A percentile compares a stretch with the other conserved stretches of the same genome.
Evolutionary conservation across 2,797 vertebrate species (phyloP).

Genomic region (Siniperca undulata): DNA sequence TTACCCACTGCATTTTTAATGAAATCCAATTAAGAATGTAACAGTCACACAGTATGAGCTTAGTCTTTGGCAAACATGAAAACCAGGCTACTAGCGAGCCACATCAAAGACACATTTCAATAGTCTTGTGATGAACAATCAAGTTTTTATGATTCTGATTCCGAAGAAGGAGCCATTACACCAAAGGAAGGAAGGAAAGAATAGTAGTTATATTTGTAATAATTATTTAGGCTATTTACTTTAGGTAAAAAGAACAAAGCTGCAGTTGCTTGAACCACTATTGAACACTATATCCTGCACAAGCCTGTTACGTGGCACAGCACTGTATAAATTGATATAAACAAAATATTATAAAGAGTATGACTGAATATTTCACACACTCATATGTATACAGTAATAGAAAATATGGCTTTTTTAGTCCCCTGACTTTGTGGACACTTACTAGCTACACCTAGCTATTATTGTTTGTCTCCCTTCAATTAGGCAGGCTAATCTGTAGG

Average conservation of each 20-base stretch:
- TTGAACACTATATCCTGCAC: background rate
- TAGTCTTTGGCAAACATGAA: constrained; percentile 5
- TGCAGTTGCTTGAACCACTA: background rate
- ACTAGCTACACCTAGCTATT: background rate
- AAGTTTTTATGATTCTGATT: background rate
- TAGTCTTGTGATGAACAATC: background rate
- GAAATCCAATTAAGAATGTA: constrained; percentile 24
- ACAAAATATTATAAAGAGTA: background rate
- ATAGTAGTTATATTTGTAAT: background rate
- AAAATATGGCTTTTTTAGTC: background rate
- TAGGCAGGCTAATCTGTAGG: background rate
- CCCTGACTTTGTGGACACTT: background rate
- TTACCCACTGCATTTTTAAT: constrained; percentile 34
- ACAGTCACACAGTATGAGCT: constrained; percentile 3
- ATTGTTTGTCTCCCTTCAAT: background rate
- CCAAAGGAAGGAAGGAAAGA: background rate
- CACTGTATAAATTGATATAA: background rate
- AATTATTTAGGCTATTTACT: background rate
- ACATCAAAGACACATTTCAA: background rate
- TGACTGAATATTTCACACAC: constrained; percentile 2
- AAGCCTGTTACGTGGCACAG: too few relatives aligned
- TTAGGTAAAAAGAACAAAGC: background rate
- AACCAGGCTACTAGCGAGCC: background rate
- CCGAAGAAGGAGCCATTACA: background rate
- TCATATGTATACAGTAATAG: background rate